phyloP scores from a whole-genome alignment of 2,888 invertebrate genomes.

The Apodemia mormo region DNA sequence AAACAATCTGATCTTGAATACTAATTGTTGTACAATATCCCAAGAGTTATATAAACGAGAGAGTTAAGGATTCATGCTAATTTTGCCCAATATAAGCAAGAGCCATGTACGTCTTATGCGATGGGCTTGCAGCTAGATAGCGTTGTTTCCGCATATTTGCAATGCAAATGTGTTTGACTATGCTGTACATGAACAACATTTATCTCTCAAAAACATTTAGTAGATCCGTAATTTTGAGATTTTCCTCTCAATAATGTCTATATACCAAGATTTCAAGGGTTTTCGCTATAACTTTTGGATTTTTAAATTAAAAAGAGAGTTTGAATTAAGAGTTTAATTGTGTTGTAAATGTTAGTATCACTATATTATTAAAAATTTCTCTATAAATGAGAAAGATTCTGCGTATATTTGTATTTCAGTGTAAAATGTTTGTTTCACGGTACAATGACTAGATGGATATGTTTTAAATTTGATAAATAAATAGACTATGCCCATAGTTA shows the following conservation, averaged over 20 bases:
- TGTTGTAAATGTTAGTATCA: no score
- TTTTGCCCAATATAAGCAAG: constrained; percentile 56
- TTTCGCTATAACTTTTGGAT: no score
- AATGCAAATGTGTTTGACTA: constrained; percentile 57
- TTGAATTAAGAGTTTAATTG: no score
- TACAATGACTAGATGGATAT: no score
- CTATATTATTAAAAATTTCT: no score
- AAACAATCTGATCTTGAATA: background rate
- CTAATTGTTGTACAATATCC: background rate
- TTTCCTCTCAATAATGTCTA: background rate
- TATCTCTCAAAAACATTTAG: constrained; percentile 14
- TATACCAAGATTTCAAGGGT: background rate
- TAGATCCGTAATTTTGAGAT: background rate
- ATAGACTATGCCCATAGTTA: no score
- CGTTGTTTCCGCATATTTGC: constrained; percentile 53
- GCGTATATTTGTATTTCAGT: no score
- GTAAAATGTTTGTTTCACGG: no score
- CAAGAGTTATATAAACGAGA: background rate
- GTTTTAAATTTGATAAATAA: no score
- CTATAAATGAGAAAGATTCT: no score
- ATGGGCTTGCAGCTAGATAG: constrained; percentile 47
- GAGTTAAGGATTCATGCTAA: constrained; percentile 50
- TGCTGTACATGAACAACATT: constrained; percentile 39
- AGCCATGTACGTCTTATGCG: constrained; percentile 54
- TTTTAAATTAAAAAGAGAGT: no score